Base-by-base conservation (phyloP, 1,140 invertebrate species). In the Neotoxoptera formosana region DNA sequence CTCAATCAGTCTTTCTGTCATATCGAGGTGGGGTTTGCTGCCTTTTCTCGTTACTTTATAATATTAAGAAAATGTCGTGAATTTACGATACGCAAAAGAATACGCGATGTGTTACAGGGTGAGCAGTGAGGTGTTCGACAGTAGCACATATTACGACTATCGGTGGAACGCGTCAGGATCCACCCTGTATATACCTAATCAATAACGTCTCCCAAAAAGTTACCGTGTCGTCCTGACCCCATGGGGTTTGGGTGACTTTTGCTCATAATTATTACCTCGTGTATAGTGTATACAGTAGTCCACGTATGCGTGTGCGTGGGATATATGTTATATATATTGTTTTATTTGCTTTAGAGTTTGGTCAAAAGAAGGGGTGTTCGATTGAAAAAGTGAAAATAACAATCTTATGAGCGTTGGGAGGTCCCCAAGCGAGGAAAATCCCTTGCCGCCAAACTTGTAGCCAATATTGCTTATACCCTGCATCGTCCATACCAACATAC, bases 301-400 rank as follows among this genome's bases (percentile, higher is more conserved):
- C 7, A 20, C 9, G 36, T 67, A 21, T 67, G 87, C 53, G 47
- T 53, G 2, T 89, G 8, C 9, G 34, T 89, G 34, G 9, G 21
- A 88, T 88, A 34, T 91, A 91, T 83, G 53, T 41, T 51, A 53
- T 67, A 67, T 89, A 53, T 83, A 92, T 81, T 92, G 51, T 92
- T 92, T 93, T 93, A 56, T 93, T 93, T 93, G 34, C 48, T 93
- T 86, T 93, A 9, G 76, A 84, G 48, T 92, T 92, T 92, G 91
- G 67, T 92, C 34, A 93, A 53, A 51, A 81, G 81, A 51, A 93
- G 41, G 91, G 91, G 91, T 93, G 48, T 81, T 81, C 76, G 47
- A 84, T 93, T 84, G 91, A 93, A 84, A 84, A 93, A 93, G 81
- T 86, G 91, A 93, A 93, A 93, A 93, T 93, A 93, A 93, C 76